These are phyloP conservation scores for Peucedramus taeniatus DNA, from an alignment of 2,113 vertebrate species.

Conservation along the genomic window DNA sequence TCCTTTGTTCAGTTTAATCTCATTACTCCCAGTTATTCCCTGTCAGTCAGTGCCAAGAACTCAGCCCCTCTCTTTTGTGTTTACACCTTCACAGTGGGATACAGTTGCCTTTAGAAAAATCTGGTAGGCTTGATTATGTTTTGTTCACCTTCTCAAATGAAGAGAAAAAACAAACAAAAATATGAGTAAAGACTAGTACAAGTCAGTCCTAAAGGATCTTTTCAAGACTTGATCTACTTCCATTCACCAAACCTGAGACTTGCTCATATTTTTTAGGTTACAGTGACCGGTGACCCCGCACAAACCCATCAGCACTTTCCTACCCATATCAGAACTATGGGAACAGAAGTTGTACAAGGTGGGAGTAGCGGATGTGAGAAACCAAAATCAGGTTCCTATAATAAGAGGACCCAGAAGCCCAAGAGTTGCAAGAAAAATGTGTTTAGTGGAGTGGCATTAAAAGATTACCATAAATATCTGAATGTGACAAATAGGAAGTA, in stretches of 20 bases:
- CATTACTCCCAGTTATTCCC: slow-evolving; percentile 55
- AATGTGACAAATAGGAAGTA: neutral
- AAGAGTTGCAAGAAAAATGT: neutral
- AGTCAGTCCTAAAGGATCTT: neutral
- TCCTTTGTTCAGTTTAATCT: slow-evolving; percentile 65
- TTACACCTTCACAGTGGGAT: neutral
- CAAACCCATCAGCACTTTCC: neutral
- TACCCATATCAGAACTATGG: neutral
- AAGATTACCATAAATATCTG: slow-evolving; percentile 14
- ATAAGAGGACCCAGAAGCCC: neutral
- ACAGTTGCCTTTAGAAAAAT: neutral
- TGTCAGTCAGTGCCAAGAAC: neutral
- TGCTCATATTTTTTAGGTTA: neutral
- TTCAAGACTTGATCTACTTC: neutral
- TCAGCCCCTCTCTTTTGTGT: slow-evolving; percentile 7
- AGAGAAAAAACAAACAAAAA: neutral
- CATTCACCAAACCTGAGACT: neutral
- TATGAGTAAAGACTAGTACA: neutral
- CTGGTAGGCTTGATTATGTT: neutral
- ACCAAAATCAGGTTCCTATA: neutral
- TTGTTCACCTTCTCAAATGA: neutral
- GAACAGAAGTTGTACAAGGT: neutral
- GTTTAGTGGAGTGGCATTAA: neutral
- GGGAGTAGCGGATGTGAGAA: neutral
- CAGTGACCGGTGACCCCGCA: neutral